These are phyloP conservation scores for Motacilla tschutschensis DNA, from an alignment of 2,113 vertebrate species.

Conservation along the genomic window DNA sequence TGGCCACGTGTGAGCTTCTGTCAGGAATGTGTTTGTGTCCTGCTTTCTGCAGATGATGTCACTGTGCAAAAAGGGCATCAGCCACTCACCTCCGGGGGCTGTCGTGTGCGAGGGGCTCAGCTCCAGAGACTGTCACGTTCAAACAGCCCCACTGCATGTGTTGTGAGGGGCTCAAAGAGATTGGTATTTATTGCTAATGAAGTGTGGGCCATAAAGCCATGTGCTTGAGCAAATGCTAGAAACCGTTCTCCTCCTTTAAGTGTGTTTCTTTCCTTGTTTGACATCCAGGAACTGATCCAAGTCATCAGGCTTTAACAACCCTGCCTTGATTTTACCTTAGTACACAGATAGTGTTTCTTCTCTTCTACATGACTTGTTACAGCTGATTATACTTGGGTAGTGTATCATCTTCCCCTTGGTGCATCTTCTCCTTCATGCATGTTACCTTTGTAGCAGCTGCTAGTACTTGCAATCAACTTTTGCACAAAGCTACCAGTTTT, in stretches of 20 bases:
- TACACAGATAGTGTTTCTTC: not conserved
- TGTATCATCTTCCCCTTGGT: not conserved
- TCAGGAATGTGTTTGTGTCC: not conserved
- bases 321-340: not conserved
- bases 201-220: not conserved
- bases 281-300: not conserved
- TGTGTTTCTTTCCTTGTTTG: not conserved
- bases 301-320: not conserved
- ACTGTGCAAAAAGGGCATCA: not conserved
- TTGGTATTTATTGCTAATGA: not conserved
- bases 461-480: not conserved
- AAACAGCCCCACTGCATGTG: not conserved
- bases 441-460: not conserved
- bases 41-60: not conserved
- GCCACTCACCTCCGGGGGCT: fast-evolving
- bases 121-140: too few relatives aligned
- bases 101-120: not conserved
- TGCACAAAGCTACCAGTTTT: slow-evolving; percentile 8
- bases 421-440: not conserved
- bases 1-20: not conserved
- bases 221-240: not conserved
- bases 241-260: not conserved
- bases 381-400: not conserved
- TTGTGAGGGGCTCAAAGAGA: not conserved
- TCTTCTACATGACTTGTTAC: not conserved